phyloP scores from a whole-genome alignment of 2,888 invertebrate species.

The Xestia rhomboidea region DNA sequence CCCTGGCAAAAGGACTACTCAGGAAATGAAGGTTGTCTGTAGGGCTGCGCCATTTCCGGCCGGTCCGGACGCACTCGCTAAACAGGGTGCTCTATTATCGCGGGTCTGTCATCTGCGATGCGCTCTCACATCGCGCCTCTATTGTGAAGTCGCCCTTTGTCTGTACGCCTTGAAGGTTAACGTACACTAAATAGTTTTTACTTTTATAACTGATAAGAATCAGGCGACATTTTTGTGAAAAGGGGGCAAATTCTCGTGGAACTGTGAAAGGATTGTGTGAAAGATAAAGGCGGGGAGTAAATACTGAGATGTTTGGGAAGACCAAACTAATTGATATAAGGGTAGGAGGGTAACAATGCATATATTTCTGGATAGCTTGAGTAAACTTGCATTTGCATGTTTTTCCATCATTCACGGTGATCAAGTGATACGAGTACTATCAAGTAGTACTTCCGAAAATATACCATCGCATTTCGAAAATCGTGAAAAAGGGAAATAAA shows the following conservation, averaged over 20 bases:
- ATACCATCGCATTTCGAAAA: background rate
- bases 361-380: background rate
- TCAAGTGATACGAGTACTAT: background rate
- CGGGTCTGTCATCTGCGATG: conserved; percentile 78
- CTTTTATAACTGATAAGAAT: conserved; percentile 2
- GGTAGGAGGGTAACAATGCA: background rate
- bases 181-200: conserved; percentile 51
- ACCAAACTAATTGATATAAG: background rate
- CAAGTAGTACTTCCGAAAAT: no score
- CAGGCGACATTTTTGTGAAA: background rate
- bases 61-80: conserved; percentile 80
- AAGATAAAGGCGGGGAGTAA: background rate
- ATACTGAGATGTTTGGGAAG: background rate
- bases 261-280: background rate
- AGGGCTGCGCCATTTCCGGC: conserved; percentile 84
- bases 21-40: conserved; percentile 88
- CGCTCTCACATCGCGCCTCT: conserved; percentile 75
- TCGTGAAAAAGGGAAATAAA: background rate
- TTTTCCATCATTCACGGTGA: background rate
- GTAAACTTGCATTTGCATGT: background rate
- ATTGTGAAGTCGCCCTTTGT: conserved; percentile 75
- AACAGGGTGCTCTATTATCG: conserved; percentile 80
- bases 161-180: conserved; percentile 49
- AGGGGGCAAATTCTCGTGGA: accelerated
- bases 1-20: conserved; percentile 78